phyloP scores from a whole-genome alignment of 2,797 vertebrate genomes.

The Sebastes nivosus region DNA sequence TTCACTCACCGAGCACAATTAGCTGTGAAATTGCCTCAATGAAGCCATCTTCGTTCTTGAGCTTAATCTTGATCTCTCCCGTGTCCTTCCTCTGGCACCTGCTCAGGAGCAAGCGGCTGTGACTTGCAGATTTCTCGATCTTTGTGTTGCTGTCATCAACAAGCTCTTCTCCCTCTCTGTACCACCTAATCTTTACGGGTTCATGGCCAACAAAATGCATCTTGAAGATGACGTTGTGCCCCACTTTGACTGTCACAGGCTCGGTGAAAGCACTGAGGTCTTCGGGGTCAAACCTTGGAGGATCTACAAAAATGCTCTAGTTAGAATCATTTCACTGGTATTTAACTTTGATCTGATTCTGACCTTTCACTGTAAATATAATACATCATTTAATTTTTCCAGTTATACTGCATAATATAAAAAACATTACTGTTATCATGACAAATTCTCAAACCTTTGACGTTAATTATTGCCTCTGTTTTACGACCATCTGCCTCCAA shows the following conservation, averaged over 20 bases:
- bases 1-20: constrained; percentile 84
- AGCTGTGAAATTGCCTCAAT: constrained; percentile 81
- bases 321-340: neutral
- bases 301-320: constrained; percentile 74
- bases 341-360: neutral
- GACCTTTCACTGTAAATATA: neutral
- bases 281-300: constrained; percentile 83
- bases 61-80: constrained; percentile 87
- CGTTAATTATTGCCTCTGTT: constrained; percentile 84
- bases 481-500: constrained; percentile 87
- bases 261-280: constrained; percentile 78
- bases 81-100: constrained; percentile 82
- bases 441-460: constrained; percentile 81
- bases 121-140: constrained; percentile 78
- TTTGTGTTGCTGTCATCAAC: constrained; percentile 67
- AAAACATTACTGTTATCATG: neutral
- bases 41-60: constrained; percentile 86
- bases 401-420: neutral
- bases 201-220: constrained; percentile 84
- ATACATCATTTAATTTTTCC: neutral
- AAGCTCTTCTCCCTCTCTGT: constrained; percentile 85
- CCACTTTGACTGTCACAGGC: constrained; percentile 84
- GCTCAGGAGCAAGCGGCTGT: constrained; percentile 84
- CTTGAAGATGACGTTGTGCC: constrained; percentile 84
- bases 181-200: constrained; percentile 86